Conservation (phyloP, 92 coral and sea anemone species). For the Meandrina meandrites region DNA sequence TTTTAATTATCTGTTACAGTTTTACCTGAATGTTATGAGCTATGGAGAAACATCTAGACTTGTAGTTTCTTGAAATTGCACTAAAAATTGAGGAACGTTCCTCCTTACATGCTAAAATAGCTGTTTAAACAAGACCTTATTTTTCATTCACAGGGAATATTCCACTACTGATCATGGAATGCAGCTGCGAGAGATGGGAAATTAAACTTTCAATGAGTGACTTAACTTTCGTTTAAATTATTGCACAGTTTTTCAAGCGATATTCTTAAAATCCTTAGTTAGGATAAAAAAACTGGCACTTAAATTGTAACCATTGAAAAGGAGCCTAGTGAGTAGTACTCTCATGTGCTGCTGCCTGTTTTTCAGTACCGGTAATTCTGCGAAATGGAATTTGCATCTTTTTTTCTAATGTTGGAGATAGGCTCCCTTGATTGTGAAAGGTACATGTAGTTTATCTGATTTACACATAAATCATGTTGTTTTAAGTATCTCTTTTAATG, state of each 20-base stretch:
- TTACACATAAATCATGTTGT: too few species aligned
- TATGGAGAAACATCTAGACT: not conserved
- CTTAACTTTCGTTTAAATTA: slow-evolving; percentile 14
- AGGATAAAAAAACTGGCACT: not conserved
- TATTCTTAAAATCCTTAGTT: not conserved
- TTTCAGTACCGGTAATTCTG: too few species aligned
- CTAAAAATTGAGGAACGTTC: not conserved
- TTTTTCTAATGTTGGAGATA: too few species aligned
- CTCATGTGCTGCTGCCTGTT: not conserved
- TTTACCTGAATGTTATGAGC: not conserved
- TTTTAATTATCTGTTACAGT: not conserved
- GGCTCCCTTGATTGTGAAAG: not conserved
- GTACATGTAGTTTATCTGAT: not conserved
- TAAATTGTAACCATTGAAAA: not conserved
- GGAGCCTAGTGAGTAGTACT: not conserved
- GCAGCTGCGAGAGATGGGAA: slow-evolving; percentile 70
- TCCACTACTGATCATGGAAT: slow-evolving; percentile 65
- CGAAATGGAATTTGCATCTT: not conserved
- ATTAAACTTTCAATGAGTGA: slow-evolving; percentile 44
- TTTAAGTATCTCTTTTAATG: not conserved
- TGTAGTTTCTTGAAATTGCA: not conserved
- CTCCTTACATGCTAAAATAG: not conserved
- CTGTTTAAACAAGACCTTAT: slow-evolving; percentile 18
- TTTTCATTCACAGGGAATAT: slow-evolving; percentile 68
- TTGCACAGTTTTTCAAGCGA: not conserved